These are phyloP conservation scores for Zaprionus obscuricornis DNA, from an alignment of 2,888 invertebrate genomes.

Conservation along the genomic window DNA sequence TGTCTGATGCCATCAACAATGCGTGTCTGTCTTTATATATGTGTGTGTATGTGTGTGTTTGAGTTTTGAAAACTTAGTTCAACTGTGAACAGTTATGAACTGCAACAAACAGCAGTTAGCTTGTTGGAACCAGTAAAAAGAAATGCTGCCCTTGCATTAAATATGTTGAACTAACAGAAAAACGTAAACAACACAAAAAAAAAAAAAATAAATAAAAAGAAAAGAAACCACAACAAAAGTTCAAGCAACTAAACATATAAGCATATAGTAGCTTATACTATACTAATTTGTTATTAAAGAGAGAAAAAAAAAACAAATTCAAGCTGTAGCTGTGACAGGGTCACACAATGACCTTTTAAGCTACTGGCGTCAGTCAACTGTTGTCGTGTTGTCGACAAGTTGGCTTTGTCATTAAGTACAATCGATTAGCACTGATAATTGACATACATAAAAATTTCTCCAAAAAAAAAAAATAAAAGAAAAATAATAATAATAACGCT, in stretches of 20 bases:
- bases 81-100: slow-evolving; percentile 1
- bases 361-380: slow-evolving; percentile 28
- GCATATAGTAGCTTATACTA: too few species aligned
- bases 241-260: too few species aligned
- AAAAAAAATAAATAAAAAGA: neutral
- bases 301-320: neutral
- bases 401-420: slow-evolving; percentile 22
- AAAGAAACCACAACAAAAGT: neutral
- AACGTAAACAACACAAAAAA: neutral
- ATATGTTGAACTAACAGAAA: too few species aligned
- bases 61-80: slow-evolving; percentile 1
- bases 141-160: too few species aligned
- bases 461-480: slow-evolving; percentile 48
- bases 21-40: slow-evolving; percentile 27
- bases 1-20: slow-evolving; percentile 46
- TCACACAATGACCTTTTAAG: slow-evolving; percentile 29
- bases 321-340: slow-evolving; percentile 18
- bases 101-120: slow-evolving; percentile 32
- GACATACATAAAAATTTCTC: neutral
- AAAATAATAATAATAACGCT: slow-evolving; percentile 18
- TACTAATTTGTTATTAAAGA: neutral
- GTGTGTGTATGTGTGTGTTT: slow-evolving; percentile 1
- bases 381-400: neutral
- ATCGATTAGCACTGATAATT: slow-evolving; percentile 31
- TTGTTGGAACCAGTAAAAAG: slow-evolving; percentile 45